Percentiles rank a stretch among this genome's conserved stretches.
Evolutionary conservation across 2,113 vertebrate species (phyloP).

Genomic region (Apaloderma vittatum): DNA sequence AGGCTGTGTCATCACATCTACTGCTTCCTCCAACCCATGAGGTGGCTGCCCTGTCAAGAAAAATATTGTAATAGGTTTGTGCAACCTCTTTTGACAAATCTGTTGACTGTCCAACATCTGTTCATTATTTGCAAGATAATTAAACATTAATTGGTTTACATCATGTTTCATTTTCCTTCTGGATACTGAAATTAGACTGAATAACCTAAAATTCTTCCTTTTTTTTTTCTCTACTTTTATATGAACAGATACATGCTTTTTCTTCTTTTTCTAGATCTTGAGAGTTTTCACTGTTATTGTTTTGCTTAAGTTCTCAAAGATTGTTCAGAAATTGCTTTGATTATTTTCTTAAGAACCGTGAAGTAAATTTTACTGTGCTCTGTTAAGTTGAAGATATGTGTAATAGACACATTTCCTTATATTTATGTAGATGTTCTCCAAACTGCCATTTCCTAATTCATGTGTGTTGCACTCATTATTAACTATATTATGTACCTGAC

Average conservation of each 20-base stretch:
- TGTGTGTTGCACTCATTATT: neutral
- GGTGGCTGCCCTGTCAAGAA: neutral
- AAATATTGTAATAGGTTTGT: neutral
- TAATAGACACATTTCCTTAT: neutral
- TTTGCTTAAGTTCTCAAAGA: neutral
- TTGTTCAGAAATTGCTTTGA: neutral
- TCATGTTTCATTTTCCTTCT: neutral
- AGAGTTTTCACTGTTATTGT: neutral
- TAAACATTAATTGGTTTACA: neutral
- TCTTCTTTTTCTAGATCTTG: neutral
- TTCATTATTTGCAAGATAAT: slow-evolving; percentile 5
- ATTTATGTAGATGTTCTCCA: neutral
- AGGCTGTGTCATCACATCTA: neutral
- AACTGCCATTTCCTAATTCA: neutral
- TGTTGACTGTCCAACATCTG: neutral
- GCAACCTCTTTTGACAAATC: neutral
- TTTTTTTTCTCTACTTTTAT: neutral
- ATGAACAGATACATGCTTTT: neutral
- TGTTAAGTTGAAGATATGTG: neutral
- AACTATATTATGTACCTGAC: neutral
- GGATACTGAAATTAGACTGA: neutral
- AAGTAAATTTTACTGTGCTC: neutral
- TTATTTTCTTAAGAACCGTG: neutral
- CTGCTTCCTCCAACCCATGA: neutral
- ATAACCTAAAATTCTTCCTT: neutral